Base-by-base conservation (phyloP, 2,888 invertebrate species). In the Hydrotaea cyrtoneurina region DNA sequence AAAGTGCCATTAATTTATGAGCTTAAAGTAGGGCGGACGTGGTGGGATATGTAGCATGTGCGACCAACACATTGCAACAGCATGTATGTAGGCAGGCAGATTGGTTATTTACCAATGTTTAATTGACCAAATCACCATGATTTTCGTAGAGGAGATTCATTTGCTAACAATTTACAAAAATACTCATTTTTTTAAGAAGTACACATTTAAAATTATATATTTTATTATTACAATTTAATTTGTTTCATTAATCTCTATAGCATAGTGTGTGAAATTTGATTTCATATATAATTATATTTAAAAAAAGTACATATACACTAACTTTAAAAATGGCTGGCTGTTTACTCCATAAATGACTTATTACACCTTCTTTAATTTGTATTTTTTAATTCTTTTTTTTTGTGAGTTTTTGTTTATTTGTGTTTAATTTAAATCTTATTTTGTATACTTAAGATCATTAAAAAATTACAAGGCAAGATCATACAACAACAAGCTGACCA, bases 381-480 rank as follows among this genome's bases (percentile, higher is more conserved):
- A 15, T 50, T 50, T 50, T 1, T 50, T 10, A 39, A 66, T 75
- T 43, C 26, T 46, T 36, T 77, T 31, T 55, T 26, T 46, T 36
- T 75, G 21, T 76, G 31, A n/a, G n/a, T n/a, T 39, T 46, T 36
- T 75, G 21, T 77, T 31, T 55, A 43, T 46, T 36, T 75, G 17
- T 76, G 36, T 53, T 43, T 23, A 75, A 23, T 71, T 81, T 76
- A 81, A 84, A 78, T 73, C 46, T 17, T 64, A 75, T 75, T 78
- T 53, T 31, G 31, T 31, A 69, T 78, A 75, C 64, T 78, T 55
- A 71, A 80, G 73, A 77, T 50, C 39, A 53, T 23, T 72, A 80
- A 74, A 69, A 75, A 53, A 75, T 77, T 84, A 72, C 57, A 84
- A 84, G 84, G 84, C 84, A 81, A 84, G 81, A 81, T 79, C 76